Percentiles rank a stretch among this genome's conserved stretches.
phyloP scores from a whole-genome alignment of 1,140 invertebrate species.

The Procambarus virginalis region DNA sequence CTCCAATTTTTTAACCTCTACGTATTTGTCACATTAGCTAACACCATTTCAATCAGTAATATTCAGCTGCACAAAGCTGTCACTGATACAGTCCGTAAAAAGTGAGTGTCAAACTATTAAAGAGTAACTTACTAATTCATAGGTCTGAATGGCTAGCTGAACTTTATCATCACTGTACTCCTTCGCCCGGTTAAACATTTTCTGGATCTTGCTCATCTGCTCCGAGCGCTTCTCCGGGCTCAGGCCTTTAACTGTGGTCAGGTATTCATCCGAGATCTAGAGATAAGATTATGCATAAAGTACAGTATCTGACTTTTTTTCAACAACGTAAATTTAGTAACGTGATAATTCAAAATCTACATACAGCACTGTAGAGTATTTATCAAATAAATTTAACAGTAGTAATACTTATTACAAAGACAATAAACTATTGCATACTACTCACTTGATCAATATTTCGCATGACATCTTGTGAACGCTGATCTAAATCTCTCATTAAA shows the following conservation, averaged over 20 bases:
- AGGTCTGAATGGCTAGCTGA: constrained; percentile 97
- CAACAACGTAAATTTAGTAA: too few relatives aligned
- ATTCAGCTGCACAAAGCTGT: too few relatives aligned
- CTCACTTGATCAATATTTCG: constrained; percentile 61
- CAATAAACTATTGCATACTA: not conserved
- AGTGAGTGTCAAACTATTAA: too few relatives aligned
- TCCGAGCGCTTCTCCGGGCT: constrained; percentile 87
- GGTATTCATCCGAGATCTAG: constrained; percentile 86
- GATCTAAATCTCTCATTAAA: constrained; percentile 94
- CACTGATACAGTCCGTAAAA: too few relatives aligned
- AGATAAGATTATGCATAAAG: not conserved
- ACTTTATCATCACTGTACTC: constrained; percentile 98
- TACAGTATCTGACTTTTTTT: too few relatives aligned
- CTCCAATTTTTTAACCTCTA: too few relatives aligned
- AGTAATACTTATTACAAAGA: not conserved
- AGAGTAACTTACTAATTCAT: constrained; percentile 84
- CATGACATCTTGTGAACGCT: constrained; percentile 82
- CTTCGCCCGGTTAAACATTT: constrained; percentile 91
- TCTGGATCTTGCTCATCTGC: constrained; percentile 87
- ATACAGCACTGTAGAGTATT: too few relatives aligned
- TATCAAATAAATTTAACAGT: too few relatives aligned
- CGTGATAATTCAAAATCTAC: too few relatives aligned
- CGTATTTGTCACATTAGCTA: too few relatives aligned
- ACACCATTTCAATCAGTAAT: too few relatives aligned
- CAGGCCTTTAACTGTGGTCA: constrained; percentile 80